Evolutionary conservation across 2,888 invertebrate species (phyloP).

Genomic region (Priocnemis perturbator): DNA sequence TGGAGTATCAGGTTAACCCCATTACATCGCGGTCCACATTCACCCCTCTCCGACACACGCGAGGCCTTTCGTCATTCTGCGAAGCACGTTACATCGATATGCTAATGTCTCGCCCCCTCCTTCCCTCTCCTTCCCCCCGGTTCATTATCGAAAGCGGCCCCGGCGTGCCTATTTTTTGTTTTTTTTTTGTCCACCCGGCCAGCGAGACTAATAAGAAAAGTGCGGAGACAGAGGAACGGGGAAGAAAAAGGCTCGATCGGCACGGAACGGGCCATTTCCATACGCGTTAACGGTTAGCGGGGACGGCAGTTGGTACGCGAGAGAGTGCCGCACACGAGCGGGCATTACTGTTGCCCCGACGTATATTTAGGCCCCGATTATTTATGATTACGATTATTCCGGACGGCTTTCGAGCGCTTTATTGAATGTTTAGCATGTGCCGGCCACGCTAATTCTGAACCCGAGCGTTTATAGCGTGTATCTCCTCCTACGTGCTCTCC

Average conservation of each 20-base stretch:
- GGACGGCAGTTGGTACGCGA: constrained; percentile 58
- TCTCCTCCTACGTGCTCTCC: constrained; percentile 55
- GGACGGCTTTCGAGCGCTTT: constrained; percentile 70
- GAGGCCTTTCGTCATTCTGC: constrained; percentile 25
- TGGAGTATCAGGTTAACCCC: too few relatives aligned
- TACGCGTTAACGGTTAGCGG: constrained; percentile 56
- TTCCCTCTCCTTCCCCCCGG: too few relatives aligned
- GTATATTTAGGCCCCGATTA: constrained; percentile 72
- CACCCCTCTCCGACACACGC: constrained; percentile 10
- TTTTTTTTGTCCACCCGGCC: constrained; percentile 15
- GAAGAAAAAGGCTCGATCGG: constrained; percentile 29
- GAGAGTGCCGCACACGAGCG: constrained; percentile 14
- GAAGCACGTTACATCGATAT: constrained; percentile 31
- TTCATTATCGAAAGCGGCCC: constrained; percentile 31
- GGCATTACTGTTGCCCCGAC: constrained; percentile 55
- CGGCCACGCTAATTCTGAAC: constrained; percentile 70
- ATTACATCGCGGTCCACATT: too few relatives aligned
- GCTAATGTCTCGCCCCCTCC: constrained; percentile 24
- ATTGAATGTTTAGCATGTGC: constrained; percentile 72
- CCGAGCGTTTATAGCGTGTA: constrained; percentile 59
- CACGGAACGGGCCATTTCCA: constrained; percentile 49
- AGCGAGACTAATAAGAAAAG: constrained; percentile 29
- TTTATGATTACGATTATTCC: constrained; percentile 73
- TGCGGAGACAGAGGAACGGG: constrained; percentile 19
- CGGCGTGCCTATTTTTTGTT: constrained; percentile 20